phyloP scores from a whole-genome alignment of 2,113 vertebrate species.

The Hemibagrus wyckioides region DNA sequence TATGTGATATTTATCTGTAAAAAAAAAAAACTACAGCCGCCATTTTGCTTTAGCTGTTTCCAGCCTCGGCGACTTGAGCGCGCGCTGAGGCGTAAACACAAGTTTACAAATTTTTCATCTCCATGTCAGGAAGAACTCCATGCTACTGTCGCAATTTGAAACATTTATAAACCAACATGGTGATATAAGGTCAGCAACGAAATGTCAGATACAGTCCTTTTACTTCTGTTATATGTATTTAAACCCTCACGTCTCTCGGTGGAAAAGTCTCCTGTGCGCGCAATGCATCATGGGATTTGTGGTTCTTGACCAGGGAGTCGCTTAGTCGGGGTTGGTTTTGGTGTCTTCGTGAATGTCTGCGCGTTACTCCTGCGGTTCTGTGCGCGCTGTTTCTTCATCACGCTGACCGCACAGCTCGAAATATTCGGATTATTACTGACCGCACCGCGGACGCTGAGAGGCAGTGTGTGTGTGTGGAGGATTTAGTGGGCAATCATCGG shows the following conservation, averaged over 20 bases:
- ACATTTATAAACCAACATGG: not conserved
- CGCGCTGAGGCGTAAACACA: not conserved
- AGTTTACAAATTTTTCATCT: not conserved
- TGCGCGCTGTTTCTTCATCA: not conserved
- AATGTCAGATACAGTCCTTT: no score
- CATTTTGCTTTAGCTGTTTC: constrained; percentile 9
- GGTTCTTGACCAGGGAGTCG: constrained; percentile 34
- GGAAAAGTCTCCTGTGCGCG: not conserved
- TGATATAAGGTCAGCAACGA: no score
- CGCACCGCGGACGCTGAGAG: not conserved
- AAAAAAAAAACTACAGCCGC: constrained; percentile 20
- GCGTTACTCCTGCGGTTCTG: not conserved
- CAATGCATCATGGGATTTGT: constrained; percentile 65
- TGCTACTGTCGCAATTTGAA: not conserved
- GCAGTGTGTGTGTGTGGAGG: not conserved
- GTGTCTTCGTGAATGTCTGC: not conserved
- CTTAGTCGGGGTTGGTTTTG: not conserved
- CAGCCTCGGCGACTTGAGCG: not conserved
- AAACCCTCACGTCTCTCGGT: not conserved
- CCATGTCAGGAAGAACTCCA: not conserved
- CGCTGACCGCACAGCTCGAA: no score
- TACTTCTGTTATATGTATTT: not conserved
- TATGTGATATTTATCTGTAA: not conserved
- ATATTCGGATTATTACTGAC: not conserved
- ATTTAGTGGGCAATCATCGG: not conserved